A percentile compares a stretch with the other conserved stretches of the same genome.
These are phyloP conservation scores for Herminia tarsipennalis DNA, from an alignment of 2,888 invertebrate species.

Conservation along the genomic window DNA sequence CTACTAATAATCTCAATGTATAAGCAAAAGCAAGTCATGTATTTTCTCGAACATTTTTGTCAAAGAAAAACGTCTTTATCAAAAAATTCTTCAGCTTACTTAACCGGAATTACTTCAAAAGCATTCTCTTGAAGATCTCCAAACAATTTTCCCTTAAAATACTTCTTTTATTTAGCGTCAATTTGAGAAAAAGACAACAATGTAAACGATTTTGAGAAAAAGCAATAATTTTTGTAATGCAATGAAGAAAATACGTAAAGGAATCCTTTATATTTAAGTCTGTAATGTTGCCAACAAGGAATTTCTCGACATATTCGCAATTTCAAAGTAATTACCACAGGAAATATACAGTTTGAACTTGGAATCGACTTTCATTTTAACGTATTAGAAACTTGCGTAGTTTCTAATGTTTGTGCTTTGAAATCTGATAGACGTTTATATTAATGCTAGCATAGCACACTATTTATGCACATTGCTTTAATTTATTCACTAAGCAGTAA, in stretches of 20 bases:
- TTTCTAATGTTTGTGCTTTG: not conserved
- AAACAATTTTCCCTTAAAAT: not conserved
- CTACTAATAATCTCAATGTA: too few species aligned
- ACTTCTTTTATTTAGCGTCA: not conserved
- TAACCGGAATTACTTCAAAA: not conserved
- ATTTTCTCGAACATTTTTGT: not conserved
- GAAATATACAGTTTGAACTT: not conserved
- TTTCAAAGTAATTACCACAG: not conserved
- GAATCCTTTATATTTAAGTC: slow-evolving; percentile 14
- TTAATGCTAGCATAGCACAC: too few species aligned
- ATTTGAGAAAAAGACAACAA: not conserved
- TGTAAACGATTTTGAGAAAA: not conserved
- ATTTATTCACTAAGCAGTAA: too few species aligned
- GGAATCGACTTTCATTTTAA: not conserved
- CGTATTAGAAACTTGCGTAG: not conserved
- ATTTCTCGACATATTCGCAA: slow-evolving; percentile 1
- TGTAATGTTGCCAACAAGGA: not conserved
- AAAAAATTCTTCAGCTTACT: not conserved
- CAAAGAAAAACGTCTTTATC: not conserved
- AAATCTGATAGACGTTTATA: too few species aligned
- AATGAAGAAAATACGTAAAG: too few species aligned
- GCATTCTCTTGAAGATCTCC: not conserved
- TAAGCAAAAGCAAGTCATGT: too few species aligned
- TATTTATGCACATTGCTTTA: too few species aligned
- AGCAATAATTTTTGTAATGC: not conserved